Base-by-base conservation (phyloP, 2,797 vertebrate genomes). In the Scleropages formosus region DNA sequence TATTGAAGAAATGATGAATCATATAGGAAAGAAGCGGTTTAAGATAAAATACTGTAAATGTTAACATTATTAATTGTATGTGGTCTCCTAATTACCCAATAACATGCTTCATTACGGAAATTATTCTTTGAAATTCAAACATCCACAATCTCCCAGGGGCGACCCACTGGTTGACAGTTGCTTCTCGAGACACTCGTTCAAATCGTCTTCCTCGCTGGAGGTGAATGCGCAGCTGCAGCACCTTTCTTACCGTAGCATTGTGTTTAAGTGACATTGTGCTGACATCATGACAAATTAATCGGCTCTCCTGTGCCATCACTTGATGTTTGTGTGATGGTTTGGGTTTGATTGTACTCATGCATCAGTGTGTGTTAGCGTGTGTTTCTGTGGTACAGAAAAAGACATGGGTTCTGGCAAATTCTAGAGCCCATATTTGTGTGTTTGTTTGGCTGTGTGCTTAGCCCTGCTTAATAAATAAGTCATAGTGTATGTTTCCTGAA, bases 211-310 rank as follows among this genome's bases (percentile, higher is more conserved):
- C 44, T 67, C 13, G 49, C 46, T n/a, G 4, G 65, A 46, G 44
- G 24, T 58, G 11, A 20, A 31, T 49, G 39, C 20, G 56, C 56
- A 53, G 51, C n/a, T 46, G 63, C 51, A 22, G 3, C 18, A 59
- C 63, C 62, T 27, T 24, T 20, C 18, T 51, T 12, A 2, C 15
- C 15, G 20, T 27, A 47, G 49, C 22, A 27, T 58, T 65, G 39
- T 61, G 76, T 72, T 2, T 49, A 59, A 16, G 39, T 13, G 58
- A 56, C 26, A 6, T 24, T 22, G 1, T 15, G n/a, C 62, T 65
- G 69, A 77, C 24, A 49, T 62, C 76, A 61, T 7, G 11, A 49
- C 16, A n/a, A 4, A 39, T 18, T 62, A 67, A 77, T 46, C 69
- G 60, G 64, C 63, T 18, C 18, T 13, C 44, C 13, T 20, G 1